Percentiles rank a stretch among this genome's conserved stretches.
Evolutionary conservation across 1,140 invertebrate genomes (phyloP).

Genomic region (Brachionus manjavacas): DNA sequence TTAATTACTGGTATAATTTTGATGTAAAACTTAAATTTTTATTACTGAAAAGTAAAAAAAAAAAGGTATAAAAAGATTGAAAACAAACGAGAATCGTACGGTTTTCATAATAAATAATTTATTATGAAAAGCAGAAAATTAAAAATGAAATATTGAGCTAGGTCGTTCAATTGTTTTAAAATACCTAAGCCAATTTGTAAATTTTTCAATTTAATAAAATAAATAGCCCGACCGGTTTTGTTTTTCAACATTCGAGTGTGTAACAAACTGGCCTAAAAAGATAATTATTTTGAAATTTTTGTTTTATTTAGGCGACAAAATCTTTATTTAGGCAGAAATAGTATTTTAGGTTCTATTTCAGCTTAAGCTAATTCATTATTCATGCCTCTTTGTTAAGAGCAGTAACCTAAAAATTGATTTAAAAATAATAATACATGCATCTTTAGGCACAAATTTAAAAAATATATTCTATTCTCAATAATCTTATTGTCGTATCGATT

Average conservation of each 20-base stretch:
- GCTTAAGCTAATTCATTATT: neutral
- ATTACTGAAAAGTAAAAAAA: neutral
- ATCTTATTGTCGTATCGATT: neutral
- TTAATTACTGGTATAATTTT: neutral
- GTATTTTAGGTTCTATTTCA: neutral
- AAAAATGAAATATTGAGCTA: neutral
- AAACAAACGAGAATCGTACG: neutral
- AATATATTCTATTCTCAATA: neutral
- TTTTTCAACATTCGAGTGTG: neutral
- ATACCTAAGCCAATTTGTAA: neutral
- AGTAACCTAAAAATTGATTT: neutral
- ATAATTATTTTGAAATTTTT: neutral
- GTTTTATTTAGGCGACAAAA: neutral
- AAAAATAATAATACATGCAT: neutral
- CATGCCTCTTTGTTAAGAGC: neutral
- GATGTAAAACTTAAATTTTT: neutral
- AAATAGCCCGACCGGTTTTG: neutral
- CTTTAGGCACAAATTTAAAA: neutral
- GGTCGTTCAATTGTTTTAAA: neutral
- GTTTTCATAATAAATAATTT: neutral
- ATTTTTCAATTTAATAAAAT: neutral
- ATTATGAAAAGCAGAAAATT: neutral
- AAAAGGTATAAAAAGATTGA: neutral
- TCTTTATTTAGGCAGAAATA: neutral
- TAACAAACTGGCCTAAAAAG: neutral